Evolutionary conservation across 2,888 invertebrate species (phyloP).

Genomic region (Blastobasis adustella): DNA sequence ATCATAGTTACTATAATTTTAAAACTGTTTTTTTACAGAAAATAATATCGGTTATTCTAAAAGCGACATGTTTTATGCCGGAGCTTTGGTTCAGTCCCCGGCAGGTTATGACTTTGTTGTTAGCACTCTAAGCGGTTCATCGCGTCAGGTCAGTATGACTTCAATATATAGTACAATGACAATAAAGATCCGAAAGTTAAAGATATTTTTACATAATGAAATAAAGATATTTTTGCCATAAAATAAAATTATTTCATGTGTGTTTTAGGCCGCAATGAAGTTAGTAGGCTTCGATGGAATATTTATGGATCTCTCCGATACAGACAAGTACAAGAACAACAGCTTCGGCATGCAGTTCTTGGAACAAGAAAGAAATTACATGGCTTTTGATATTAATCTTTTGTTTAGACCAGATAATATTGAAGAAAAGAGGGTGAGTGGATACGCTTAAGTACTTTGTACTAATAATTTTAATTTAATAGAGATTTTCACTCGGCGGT

Average conservation of each 20-base stretch:
- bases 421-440: slow-evolving; percentile 26
- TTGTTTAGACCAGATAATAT: slow-evolving; percentile 27
- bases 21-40: slow-evolving; percentile 15
- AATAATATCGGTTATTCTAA: slow-evolving; percentile 21
- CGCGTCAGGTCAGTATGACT: slow-evolving; percentile 23
- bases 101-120: slow-evolving; percentile 25
- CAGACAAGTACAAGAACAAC: slow-evolving; percentile 26
- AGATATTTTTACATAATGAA: slow-evolving; percentile 10
- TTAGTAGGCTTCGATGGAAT: slow-evolving; percentile 1
- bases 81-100: slow-evolving; percentile 8
- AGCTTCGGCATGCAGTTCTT: slow-evolving; percentile 28
- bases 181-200: slow-evolving; percentile 19
- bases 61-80: slow-evolving; percentile 16
- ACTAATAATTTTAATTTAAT: no score
- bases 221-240: neutral
- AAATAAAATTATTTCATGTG: slow-evolving; percentile 12
- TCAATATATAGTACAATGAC: neutral
- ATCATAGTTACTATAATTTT: neutral
- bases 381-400: slow-evolving; percentile 19
- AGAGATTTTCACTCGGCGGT: no score
- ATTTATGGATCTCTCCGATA: slow-evolving; percentile 22
- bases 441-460: neutral
- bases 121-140: slow-evolving; percentile 24
- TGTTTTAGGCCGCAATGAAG: slow-evolving; percentile 7
- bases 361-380: slow-evolving; percentile 16